phyloP scores from a whole-genome alignment of 2,797 vertebrate genomes.

The Cossypha heuglini region DNA sequence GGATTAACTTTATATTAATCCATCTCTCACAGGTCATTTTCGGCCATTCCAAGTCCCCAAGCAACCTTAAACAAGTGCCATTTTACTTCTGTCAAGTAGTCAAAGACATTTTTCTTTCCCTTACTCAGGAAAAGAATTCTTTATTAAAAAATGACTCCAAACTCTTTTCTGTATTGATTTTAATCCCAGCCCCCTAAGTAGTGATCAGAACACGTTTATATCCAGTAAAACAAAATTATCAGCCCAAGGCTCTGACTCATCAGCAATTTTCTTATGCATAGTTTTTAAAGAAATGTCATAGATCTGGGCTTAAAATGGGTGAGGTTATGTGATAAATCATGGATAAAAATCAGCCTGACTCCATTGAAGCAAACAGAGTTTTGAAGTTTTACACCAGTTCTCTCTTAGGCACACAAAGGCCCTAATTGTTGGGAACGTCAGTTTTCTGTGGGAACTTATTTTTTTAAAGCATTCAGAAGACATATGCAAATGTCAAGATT shows the following conservation, averaged over 20 bases:
- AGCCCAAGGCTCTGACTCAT: background rate
- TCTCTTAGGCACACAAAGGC: background rate
- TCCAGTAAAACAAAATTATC: background rate
- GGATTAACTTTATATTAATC: constrained; percentile 8
- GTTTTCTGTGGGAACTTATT: background rate
- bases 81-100: constrained; percentile 12
- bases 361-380: background rate
- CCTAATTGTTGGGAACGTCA: background rate
- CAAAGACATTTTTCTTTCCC: background rate
- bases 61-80: constrained; percentile 8
- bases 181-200: background rate
- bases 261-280: background rate
- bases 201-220: background rate
- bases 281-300: background rate
- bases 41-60: background rate
- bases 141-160: background rate
- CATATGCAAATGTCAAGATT: background rate
- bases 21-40: constrained; percentile 21
- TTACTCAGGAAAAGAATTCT: background rate
- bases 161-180: background rate
- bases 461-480: background rate
- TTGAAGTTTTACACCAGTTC: background rate
- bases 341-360: background rate
- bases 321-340: background rate
- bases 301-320: background rate